Evolutionary conservation across 2,113 vertebrate species (phyloP), one percentile per base, ranked within the genome.

Genomic region (Eudyptes chrysolophus): DNA sequence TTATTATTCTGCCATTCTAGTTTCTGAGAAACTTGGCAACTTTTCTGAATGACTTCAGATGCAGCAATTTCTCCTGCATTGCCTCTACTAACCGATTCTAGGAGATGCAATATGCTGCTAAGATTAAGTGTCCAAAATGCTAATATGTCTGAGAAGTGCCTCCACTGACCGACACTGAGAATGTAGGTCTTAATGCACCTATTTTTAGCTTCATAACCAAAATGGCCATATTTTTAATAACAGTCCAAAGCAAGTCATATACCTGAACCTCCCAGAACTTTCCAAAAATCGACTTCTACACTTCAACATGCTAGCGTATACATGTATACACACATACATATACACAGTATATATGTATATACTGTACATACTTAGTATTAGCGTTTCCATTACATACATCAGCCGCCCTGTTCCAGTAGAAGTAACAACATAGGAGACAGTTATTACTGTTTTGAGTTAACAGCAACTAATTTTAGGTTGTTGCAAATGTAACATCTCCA

Each of bases 1-100:
- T 96, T 85, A 52, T 94, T 90, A 89, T 90, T 87, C 90, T 94
- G 90, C 84, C 58, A 60, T 79, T 75, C 94, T n/a, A 48, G 51
- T 74, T 92, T 70, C 95, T 80, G 87, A 90, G 92, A 92, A 94
- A 70, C 95, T 95, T 94, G 94, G 92, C 97, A 97, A 76, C 89
- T 62, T 87, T 65, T 65, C 82, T 42, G 87, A 80, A 51, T 44
- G 48, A 92, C 87, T 90, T 40, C 34, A 77, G 78, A 85, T 32
- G 66, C 81, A 85, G 85, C 78, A 61, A 80, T 90, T 95, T 55
- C 94, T 96, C 84, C 83, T 44, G 72, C 72, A 12, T 46, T 90
- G 91, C 86, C 89, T 90, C 69, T 24, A 10, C 92, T 81, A 87
- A 78, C 93, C 89, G 82, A 25, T 87, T 89, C 92, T 71, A 77